Conservation (phyloP, 2,888 invertebrate species). For the Erynnis tages region DNA sequence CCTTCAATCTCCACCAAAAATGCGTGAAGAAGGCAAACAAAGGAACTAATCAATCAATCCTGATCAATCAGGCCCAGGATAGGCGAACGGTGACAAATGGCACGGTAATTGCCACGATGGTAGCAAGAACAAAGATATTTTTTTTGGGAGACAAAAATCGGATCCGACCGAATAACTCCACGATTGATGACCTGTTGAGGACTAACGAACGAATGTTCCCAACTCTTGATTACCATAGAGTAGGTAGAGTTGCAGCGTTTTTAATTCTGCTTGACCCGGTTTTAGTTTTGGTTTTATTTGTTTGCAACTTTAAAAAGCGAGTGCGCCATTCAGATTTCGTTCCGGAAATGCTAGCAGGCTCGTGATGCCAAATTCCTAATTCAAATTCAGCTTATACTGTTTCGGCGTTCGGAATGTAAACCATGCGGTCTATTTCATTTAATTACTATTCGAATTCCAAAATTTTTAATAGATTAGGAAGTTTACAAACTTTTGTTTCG, state of each 20-base stretch:
- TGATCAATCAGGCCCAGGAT: slow-evolving; percentile 63
- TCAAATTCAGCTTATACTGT: slow-evolving; percentile 4
- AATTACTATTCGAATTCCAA: no score
- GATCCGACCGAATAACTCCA: slow-evolving; percentile 56
- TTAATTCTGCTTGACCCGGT: slow-evolving; percentile 23
- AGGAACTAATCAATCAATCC: slow-evolving; percentile 73
- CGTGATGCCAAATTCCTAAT: slow-evolving; percentile 1
- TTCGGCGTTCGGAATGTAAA: not conserved
- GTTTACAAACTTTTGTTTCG: no score
- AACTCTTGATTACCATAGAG: slow-evolving; percentile 48
- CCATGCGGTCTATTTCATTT: no score
- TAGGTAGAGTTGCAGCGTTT: slow-evolving; percentile 29
- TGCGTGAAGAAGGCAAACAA: slow-evolving; percentile 39
- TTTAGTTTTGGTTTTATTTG: slow-evolving; percentile 22
- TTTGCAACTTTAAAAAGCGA: slow-evolving; percentile 18
- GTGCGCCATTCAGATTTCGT: slow-evolving; percentile 25
- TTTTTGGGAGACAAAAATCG: slow-evolving; percentile 51
- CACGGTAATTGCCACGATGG: slow-evolving; percentile 66
- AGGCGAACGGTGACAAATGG: slow-evolving; percentile 71
- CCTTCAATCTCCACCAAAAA: slow-evolving; percentile 1
- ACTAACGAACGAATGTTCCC: slow-evolving; percentile 46
- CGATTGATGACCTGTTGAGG: slow-evolving; percentile 68
- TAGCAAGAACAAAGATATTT: slow-evolving; percentile 54
- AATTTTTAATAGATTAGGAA: no score
- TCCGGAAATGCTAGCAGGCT: slow-evolving; percentile 19